phyloP scores from a whole-genome alignment of 2,888 invertebrate genomes.

The Melinopterus prodromus region DNA sequence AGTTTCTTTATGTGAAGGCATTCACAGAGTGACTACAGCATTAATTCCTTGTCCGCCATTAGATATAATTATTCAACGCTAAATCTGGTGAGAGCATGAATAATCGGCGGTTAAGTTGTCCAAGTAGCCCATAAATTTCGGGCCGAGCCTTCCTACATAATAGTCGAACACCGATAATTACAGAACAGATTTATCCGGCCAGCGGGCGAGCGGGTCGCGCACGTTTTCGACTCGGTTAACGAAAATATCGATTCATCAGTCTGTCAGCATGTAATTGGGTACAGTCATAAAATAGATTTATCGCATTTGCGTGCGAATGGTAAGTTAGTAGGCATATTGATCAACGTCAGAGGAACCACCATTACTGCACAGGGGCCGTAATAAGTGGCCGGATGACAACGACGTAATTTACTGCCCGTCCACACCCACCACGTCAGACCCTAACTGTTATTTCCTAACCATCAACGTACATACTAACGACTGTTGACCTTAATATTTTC shows the following conservation, averaged over 20 bases:
- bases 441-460: slow-evolving; percentile 20
- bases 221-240: slow-evolving; percentile 25
- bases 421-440: slow-evolving; percentile 15
- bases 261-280: slow-evolving; percentile 49
- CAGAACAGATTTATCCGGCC: not conserved
- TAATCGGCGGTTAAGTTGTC: not conserved
- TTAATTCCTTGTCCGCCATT: not conserved
- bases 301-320: slow-evolving; percentile 47
- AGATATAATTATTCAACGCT: not conserved
- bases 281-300: slow-evolving; percentile 50
- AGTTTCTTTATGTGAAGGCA: not conserved
- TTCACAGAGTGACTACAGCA: not conserved
- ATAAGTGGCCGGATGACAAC: slow-evolving; percentile 36
- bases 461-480: slow-evolving; percentile 11
- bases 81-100: not conserved
- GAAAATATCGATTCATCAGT: slow-evolving; percentile 44
- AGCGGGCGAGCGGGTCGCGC: not conserved
- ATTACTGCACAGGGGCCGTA: slow-evolving; percentile 21
- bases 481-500: not conserved
- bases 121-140: not conserved
- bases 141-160: not conserved
- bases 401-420: slow-evolving; percentile 33
- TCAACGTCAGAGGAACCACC: slow-evolving; percentile 41
- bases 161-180: not conserved
- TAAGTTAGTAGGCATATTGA: slow-evolving; percentile 46